Base-by-base conservation (phyloP, 2,797 vertebrate genomes). In the Alauda arvensis region DNA sequence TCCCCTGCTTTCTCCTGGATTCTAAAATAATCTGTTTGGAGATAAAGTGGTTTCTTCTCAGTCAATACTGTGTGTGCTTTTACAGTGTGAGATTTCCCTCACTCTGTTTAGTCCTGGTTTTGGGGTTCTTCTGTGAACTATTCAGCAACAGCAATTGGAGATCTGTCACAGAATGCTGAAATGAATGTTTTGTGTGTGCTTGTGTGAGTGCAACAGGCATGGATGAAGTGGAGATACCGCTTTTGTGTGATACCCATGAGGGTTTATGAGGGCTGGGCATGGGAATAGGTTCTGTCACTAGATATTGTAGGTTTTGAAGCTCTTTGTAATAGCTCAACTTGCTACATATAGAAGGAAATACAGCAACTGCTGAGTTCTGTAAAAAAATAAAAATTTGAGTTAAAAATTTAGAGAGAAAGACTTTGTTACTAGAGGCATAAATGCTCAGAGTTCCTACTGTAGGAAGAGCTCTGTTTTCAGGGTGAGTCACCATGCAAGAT, bases 91-190 rank as follows among this genome's bases (percentile, higher is more conserved):
- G 34, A n/a, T 57, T 56, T 83, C 21, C 34, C 52, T 60, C 11
- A 0, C 9, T 42, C 13, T 39, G 2, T 69, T 55, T 15, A 20
- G 1, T 2, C 6, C 28, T 23, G n/a, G 11, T 9, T 59, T 45
- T 8, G 34, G 29, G 24, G 4, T 5, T 18, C 48, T 43, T 46
- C 62, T 59, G 57, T 53, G n/a, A 65, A 31, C n/a, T 48, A 57
- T 53, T 51, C 49, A 52, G 10, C 9, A 70, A 7, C 24, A 68
- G 10, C 21, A 68, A 1, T 5, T 43, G 18, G 39, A 71, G 19
- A 20, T 63, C 34, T 68, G 6, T 51, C 60, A 14, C 1, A 49
- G 31, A 52, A 45, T 20, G 12, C 20, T 8, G 46, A 40, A 60
- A 69, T 34, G 2, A 80, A 4, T 42, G 8, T 23, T 45, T 70